Base-by-base conservation (phyloP, 2,888 invertebrate species). In the Megaustenia siamemsis region DNA sequence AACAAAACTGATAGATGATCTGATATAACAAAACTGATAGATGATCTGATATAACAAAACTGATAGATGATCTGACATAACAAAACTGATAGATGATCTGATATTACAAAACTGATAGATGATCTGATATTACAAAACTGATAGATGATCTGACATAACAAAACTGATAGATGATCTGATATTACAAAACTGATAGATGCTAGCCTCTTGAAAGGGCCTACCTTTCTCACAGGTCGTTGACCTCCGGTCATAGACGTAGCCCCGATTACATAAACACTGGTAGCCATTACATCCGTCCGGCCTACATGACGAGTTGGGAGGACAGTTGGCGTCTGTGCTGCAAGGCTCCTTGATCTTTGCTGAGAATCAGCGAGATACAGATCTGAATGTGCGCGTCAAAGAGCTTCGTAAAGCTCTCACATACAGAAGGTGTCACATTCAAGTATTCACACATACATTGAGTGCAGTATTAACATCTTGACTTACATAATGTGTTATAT, bases 201-300 rank as follows among this genome's bases (percentile, higher is more conserved):
- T 15, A n/a, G n/a, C n/a, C n/a, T 15, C 40, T 4, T 32, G 21
- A 53, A 10, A 38, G 24, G 69, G 5, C 8, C 12, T 84, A 90
- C 90, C 88, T 82, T 86, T 83, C 28, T 88, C 78, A 86, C 90
- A 90, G 1, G 83, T 77, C 1, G 71, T 43, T 18, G 84, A 77
- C n/a, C 35, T 28, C 21, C 87, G 76, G 15, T 86, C 86, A 28
- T 89, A 87, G 40, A 87, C 87, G 2, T 73, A 79, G n/a, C 85
- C 85, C 10, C 78, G 68, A 28, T 88, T 75, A 86, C 90, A 90
- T 0, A 88, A 73, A 85, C 90, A 90, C 49, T 83, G 53, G 69
- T 76, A 83, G 1, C 89, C 89, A 10, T 88, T 86, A 84, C 90
- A 90, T 2, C 89, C 89, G 18, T 87, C 71, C 15, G 87, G 88